These are phyloP conservation scores for Bellardia pandia DNA, from an alignment of 2,888 invertebrate genomes.

Conservation along the genomic window DNA sequence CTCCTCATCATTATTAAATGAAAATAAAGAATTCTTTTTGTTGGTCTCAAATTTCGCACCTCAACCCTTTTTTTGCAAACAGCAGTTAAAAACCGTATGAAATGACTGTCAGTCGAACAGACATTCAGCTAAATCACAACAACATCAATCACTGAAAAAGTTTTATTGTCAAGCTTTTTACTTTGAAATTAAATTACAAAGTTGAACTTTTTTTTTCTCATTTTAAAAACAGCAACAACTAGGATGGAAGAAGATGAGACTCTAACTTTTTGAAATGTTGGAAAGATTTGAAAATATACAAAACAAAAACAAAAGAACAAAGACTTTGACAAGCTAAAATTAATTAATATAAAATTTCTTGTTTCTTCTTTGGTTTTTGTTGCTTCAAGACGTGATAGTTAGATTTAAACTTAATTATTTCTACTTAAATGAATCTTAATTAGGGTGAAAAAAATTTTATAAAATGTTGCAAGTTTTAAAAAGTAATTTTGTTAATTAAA, in stretches of 20 bases:
- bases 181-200: slow-evolving; percentile 63
- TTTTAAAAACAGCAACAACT: neutral
- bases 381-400: neutral
- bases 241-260: slow-evolving; percentile 21
- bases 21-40: neutral
- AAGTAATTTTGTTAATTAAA: slow-evolving; percentile 20
- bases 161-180: slow-evolving; percentile 48
- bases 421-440: slow-evolving; percentile 10
- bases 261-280: slow-evolving; percentile 32
- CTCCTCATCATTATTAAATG: slow-evolving; percentile 1
- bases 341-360: slow-evolving; percentile 21
- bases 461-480: slow-evolving; percentile 6
- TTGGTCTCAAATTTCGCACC: slow-evolving; percentile 5
- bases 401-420: neutral
- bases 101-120: neutral
- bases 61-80: neutral
- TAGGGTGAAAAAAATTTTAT: neutral
- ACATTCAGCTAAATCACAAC: neutral
- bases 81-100: neutral
- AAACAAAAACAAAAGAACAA: neutral
- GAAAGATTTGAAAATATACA: neutral
- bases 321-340: slow-evolving; percentile 31
- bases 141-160: slow-evolving; percentile 46
- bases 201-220: slow-evolving; percentile 37
- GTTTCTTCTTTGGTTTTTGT: neutral